Evolutionary conservation across 2,888 invertebrate species (phyloP).

Genomic region (Branchellion lobata): DNA sequence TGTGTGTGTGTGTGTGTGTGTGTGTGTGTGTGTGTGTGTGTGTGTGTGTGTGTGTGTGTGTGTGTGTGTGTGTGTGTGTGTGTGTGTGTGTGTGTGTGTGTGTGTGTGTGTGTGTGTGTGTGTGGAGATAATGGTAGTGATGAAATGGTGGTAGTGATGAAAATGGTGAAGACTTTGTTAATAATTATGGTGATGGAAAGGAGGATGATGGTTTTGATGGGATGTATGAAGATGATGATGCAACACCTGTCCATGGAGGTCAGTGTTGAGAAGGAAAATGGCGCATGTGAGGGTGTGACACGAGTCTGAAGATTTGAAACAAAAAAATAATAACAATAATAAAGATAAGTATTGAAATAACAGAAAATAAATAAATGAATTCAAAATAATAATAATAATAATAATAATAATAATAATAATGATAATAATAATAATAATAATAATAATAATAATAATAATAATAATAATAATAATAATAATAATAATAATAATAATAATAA

Average conservation of each 20-base stretch:
- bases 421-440: neutral
- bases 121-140: no score
- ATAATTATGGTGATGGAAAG: no score
- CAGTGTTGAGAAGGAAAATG: constrained; percentile 96
- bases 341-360: neutral
- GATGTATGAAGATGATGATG: no score
- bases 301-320: constrained; percentile 70
- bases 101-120: no score
- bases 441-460: constrained; percentile 6
- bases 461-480: neutral
- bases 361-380: neutral
- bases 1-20: no score
- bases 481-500: neutral
- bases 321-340: neutral
- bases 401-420: neutral
- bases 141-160: no score
- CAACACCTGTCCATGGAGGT: constrained; percentile 76
- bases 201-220: no score
- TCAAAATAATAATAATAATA: neutral
- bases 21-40: no score
- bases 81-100: no score
- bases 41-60: no score
- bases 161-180: no score
- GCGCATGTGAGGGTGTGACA: constrained; percentile 98
- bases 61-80: no score